Evolutionary conservation across 1,140 invertebrate species (phyloP), one percentile per base, ranked within the genome.

Genomic region (Brachionus rotundiformis): DNA sequence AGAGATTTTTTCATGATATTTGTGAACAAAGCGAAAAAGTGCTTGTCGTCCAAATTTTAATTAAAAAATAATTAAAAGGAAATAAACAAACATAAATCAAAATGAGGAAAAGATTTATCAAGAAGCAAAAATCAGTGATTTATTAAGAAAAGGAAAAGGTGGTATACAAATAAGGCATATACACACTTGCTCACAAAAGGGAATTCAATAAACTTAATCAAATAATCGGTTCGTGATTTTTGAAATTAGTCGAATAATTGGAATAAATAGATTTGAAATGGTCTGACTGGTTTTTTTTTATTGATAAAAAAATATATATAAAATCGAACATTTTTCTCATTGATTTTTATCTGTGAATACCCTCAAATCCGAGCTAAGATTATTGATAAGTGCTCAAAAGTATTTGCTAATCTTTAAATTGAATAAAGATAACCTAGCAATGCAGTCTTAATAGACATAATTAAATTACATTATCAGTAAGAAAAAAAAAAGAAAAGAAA

Each of bases 61-160:
- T 63, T 63, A 63, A 63, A 63, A 63, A 63, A 63, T 63, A 63
- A 63, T 63, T 63, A 63, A 63, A 27, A 63, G 61, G 61, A 63
- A 63, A 63, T 63, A 63, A 63, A 63, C 25, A 63, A 63, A 29
- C 61, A 63, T 63, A 63, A 63, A n/a, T 63, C 25, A 63, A 16
- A 63, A 63, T 27, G 61, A 63, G 29, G 29, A 63, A 63, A 29
- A 63, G 29, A 63, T 29, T 29, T 29, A 63, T 63, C 61, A 63
- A 63, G 29, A 29, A 29, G 10, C n/a, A 63, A 63, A 63, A 63
- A 63, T 63, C 61, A 63, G 29, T 27, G 25, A 63, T 29, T 27
- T 63, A 33, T 63, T 27, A 29, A 29, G 61, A 63, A 33, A 63
- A 33, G 61, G 61, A 63, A 63, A 63, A 63, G 47, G 47, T 54